Percentiles rank a stretch among this genome's conserved stretches.
Conservation (phyloP, 1,140 invertebrate species). For the Drosophila burlai region DNA sequence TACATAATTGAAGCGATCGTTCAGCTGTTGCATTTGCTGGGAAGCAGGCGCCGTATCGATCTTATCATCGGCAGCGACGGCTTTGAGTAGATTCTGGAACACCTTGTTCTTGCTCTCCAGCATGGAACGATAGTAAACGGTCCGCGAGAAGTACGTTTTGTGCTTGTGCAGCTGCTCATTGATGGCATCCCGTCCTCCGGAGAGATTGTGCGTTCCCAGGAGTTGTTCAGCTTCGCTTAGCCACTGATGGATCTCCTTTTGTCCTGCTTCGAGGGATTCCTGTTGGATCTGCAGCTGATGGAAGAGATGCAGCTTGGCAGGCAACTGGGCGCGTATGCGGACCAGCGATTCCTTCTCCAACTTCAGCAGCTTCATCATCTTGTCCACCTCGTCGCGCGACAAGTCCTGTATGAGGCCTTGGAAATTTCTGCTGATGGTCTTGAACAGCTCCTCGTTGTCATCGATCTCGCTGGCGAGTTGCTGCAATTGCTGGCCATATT, state of each 20-base stretch:
- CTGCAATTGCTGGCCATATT: constrained; percentile 92
- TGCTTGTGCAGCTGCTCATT: constrained; percentile 92
- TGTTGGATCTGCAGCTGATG: constrained; percentile 95
- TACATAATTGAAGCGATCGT: constrained; percentile 92
- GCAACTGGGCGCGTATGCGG: constrained; percentile 91
- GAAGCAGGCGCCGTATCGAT: constrained; percentile 90
- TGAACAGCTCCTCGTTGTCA: constrained; percentile 95
- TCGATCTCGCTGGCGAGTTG: constrained; percentile 92
- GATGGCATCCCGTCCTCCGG: constrained; percentile 90
- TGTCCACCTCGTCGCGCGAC: constrained; percentile 95
- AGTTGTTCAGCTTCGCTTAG: constrained; percentile 92
- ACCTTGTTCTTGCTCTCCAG: constrained; percentile 97
- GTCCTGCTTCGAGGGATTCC: constrained; percentile 94
- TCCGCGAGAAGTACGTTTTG: constrained; percentile 94
- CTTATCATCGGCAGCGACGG: constrained; percentile 90
- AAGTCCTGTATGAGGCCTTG: constrained; percentile 95
- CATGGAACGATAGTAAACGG: constrained; percentile 96
- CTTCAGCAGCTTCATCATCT: constrained; percentile 95
- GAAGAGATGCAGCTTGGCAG: constrained; percentile 91
- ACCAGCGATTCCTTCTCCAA: constrained; percentile 95
- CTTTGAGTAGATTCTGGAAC: constrained; percentile 94
- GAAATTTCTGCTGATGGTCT: constrained; percentile 94
- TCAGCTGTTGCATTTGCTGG: constrained; percentile 90
- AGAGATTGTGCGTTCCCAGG: constrained; percentile 87
- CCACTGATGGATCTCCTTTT: constrained; percentile 94